These are phyloP conservation scores for Stenichneumon culpator DNA, from an alignment of 2,888 invertebrate genomes.

Conservation along the genomic window DNA sequence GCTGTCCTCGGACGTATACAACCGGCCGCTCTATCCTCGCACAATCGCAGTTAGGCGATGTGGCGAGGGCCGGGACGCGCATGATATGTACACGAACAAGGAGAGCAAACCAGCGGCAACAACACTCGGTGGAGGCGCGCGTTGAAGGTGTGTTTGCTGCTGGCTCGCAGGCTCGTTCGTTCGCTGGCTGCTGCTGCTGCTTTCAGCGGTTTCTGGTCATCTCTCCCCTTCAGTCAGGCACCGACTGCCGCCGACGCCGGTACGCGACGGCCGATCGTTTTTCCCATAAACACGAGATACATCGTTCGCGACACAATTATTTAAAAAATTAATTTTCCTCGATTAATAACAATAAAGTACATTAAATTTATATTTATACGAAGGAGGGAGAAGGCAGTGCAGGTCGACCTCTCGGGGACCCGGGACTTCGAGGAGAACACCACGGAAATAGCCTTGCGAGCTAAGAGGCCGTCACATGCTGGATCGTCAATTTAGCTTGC, in stretches of 20 bases:
- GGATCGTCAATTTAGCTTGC: neutral
- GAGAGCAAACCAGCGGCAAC: constrained; percentile 53
- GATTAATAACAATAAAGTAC: neutral
- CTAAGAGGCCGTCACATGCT: neutral
- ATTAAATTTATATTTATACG: neutral
- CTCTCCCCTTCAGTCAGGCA: constrained; percentile 73
- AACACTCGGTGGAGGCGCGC: constrained; percentile 52
- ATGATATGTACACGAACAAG: constrained; percentile 24
- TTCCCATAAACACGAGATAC: neutral
- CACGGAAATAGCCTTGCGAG: neutral
- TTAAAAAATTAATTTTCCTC: neutral
- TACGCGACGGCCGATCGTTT: constrained; percentile 37
- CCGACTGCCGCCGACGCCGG: constrained; percentile 73
- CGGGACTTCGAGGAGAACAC: neutral
- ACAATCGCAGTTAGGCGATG: constrained; percentile 58
- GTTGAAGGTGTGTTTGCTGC: constrained; percentile 52
- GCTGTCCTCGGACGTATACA: neutral
- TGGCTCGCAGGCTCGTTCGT: constrained; percentile 36
- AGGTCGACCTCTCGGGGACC: neutral
- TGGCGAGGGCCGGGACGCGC: constrained; percentile 55
- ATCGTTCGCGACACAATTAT: neutral
- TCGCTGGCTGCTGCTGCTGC: constrained; percentile 44
- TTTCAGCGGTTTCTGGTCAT: constrained; percentile 56
- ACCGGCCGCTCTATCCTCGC: constrained; percentile 40
- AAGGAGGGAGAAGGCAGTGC: neutral